These are phyloP conservation scores for Paramisgurnus dabryanus DNA, from an alignment of 2,113 vertebrate genomes.

Conservation along the genomic window DNA sequence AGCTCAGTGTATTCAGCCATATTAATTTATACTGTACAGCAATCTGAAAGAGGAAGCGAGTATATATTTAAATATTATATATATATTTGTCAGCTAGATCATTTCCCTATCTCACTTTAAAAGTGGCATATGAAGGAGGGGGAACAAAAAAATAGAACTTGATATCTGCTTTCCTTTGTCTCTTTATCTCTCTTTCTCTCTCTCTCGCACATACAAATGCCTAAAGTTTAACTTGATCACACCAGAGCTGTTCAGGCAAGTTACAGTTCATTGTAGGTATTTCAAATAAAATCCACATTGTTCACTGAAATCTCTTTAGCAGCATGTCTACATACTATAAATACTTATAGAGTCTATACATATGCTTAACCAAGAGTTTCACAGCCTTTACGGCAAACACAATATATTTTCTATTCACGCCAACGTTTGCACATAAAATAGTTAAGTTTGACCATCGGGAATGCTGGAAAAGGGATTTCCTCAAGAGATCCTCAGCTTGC, in stretches of 20 bases:
- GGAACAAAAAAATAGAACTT: neutral
- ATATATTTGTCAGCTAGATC: neutral
- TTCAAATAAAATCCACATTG: neutral
- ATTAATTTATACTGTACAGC: slow-evolving; percentile 7
- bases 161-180: slow-evolving; percentile 11
- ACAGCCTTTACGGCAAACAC: neutral
- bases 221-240: neutral
- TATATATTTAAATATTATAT: slow-evolving; percentile 40
- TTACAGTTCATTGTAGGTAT: neutral
- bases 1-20: neutral
- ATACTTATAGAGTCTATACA: neutral
- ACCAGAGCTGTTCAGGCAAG: slow-evolving; percentile 12
- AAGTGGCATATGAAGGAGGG: neutral
- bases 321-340: too few relatives aligned
- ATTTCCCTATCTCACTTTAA: slow-evolving; percentile 42
- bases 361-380: neutral
- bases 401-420: neutral
- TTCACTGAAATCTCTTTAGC: neutral
- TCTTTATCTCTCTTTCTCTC: neutral
- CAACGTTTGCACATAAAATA: neutral
- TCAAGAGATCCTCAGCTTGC: slow-evolving; percentile 1
- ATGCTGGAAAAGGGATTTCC: slow-evolving; percentile 25
- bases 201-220: neutral
- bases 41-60: slow-evolving; percentile 46
- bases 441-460: slow-evolving; percentile 2